Evolutionary conservation across 2,888 invertebrate species (phyloP).

Genomic region (Rotaria socialis): DNA sequence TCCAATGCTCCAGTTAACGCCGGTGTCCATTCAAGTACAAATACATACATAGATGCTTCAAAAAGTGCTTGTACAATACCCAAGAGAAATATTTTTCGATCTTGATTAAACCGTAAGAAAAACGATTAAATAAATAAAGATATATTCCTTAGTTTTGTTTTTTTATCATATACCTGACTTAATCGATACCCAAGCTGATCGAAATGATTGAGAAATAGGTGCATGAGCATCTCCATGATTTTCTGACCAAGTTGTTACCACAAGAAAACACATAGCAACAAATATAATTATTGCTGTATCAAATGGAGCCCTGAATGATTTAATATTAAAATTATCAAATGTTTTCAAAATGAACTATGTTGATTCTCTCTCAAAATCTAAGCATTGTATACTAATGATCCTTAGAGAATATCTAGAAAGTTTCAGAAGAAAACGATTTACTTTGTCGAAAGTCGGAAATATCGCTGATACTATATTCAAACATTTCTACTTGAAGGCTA

Average conservation of each 20-base stretch:
- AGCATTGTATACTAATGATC: too few relatives aligned
- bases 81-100: constrained; percentile 60
- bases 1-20: constrained; percentile 54
- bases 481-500: too few relatives aligned
- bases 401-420: too few relatives aligned
- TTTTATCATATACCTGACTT: constrained; percentile 50
- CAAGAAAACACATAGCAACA: constrained; percentile 53
- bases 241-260: constrained; percentile 57
- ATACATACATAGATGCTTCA: constrained; percentile 63
- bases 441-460: too few relatives aligned
- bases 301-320: constrained; percentile 55
- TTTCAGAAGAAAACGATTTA: too few relatives aligned
- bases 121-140: not conserved
- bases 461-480: too few relatives aligned
- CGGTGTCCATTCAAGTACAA: constrained; percentile 63
- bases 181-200: constrained; percentile 51
- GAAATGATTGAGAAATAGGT: constrained; percentile 51
- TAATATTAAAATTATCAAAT: too few relatives aligned
- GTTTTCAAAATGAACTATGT: too few relatives aligned
- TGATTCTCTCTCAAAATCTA: too few relatives aligned
- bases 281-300: constrained; percentile 55
- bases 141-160: not conserved
- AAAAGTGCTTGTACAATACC: constrained; percentile 62
- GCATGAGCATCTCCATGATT: constrained; percentile 56
- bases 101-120: constrained; percentile 51